Percentiles rank a stretch among this genome's conserved stretches.
phyloP scores from a whole-genome alignment of 2,888 invertebrate genomes.

The Acrobasis suavella region DNA sequence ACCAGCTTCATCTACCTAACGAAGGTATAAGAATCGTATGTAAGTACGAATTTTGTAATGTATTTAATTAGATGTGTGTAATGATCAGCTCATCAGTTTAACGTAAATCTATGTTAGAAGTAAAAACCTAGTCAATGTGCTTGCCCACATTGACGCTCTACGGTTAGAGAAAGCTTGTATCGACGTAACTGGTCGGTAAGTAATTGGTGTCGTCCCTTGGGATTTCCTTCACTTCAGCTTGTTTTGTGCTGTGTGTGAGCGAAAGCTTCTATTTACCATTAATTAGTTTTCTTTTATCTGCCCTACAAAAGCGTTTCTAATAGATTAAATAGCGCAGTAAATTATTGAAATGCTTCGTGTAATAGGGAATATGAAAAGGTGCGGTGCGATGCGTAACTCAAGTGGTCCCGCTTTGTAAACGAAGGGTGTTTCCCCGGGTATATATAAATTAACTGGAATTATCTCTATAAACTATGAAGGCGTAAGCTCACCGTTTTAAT shows the following conservation, averaged over 20 bases:
- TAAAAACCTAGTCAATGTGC: not conserved
- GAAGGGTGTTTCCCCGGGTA: slow-evolving; percentile 24
- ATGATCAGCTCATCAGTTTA: too few relatives aligned
- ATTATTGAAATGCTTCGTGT: not conserved
- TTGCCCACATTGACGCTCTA: slow-evolving; percentile 27
- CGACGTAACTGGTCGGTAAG: slow-evolving; percentile 62
- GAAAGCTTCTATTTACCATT: slow-evolving; percentile 49
- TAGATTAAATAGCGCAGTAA: slow-evolving; percentile 8
- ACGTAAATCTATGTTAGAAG: too few relatives aligned
- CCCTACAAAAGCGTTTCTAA: slow-evolving; percentile 6
- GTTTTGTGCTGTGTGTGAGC: slow-evolving; percentile 56
- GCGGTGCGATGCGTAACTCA: slow-evolving; percentile 23
- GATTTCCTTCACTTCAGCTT: slow-evolving; percentile 48
- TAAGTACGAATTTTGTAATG: too few relatives aligned
- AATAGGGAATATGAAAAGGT: slow-evolving; percentile 26
- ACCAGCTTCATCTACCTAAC: too few relatives aligned
- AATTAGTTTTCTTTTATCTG: slow-evolving; percentile 52
- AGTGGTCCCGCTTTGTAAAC: slow-evolving; percentile 28
- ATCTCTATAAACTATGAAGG: slow-evolving; percentile 16
- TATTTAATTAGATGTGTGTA: too few relatives aligned
- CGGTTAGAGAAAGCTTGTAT: slow-evolving; percentile 52
- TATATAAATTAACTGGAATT: slow-evolving; percentile 20
- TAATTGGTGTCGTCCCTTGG: slow-evolving; percentile 66
- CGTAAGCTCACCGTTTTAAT: slow-evolving; percentile 14
- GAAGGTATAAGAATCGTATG: too few relatives aligned